These are phyloP conservation scores for Falcunculus frontatus DNA, from an alignment of 2,113 vertebrate species.

Conservation along the genomic window DNA sequence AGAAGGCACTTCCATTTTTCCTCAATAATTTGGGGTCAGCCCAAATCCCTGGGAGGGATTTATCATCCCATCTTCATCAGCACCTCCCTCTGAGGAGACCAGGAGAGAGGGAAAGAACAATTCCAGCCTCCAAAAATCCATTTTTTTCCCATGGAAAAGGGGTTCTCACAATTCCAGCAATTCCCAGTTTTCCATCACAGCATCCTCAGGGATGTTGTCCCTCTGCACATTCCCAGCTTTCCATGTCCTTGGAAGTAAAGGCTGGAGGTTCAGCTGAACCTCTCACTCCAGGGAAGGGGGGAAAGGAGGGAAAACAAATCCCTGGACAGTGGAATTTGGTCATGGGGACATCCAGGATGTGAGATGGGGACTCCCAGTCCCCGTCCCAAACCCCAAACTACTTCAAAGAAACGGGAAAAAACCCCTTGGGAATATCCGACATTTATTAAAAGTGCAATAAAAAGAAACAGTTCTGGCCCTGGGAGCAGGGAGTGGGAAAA, in stretches of 20 bases:
- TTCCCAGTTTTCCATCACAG: background rate
- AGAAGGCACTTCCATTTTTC: background rate
- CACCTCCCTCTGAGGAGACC: background rate
- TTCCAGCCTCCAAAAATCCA: background rate
- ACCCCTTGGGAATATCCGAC: background rate
- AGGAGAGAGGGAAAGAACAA: background rate
- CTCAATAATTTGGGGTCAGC: background rate
- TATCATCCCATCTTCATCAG: background rate
- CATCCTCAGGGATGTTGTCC: background rate
- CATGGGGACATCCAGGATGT: background rate
- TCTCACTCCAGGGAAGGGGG: background rate
- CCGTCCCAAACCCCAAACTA: background rate
- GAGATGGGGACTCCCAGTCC: background rate
- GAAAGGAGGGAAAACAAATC: background rate
- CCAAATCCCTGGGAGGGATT: background rate
- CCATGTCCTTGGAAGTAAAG: background rate
- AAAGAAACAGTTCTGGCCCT: background rate
- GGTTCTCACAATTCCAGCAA: background rate
- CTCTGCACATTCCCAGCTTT: background rate
- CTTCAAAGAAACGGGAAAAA: background rate
- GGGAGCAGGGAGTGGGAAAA: background rate
- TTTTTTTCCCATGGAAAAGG: fast-evolving
- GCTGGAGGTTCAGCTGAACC: background rate
- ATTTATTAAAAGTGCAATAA: conserved; percentile 60
- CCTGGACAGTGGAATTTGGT: background rate